Conservation (phyloP, 2,888 invertebrate genomes). For the Actias luna region DNA sequence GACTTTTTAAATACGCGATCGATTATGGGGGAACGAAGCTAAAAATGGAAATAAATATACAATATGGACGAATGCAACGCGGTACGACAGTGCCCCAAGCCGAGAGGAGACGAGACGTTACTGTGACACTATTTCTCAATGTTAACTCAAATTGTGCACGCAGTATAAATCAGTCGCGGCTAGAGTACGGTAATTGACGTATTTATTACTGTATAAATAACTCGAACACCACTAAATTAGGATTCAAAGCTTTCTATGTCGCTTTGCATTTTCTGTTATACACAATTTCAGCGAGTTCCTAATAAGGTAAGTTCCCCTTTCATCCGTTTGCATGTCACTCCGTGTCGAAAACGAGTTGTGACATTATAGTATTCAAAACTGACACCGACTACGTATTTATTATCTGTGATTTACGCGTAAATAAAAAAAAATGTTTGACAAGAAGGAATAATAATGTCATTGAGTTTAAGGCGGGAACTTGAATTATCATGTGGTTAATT, state of each 20-base stretch:
- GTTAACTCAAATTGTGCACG: slow-evolving; percentile 19
- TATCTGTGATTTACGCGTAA: background rate
- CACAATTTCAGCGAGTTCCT: slow-evolving; percentile 4
- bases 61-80: slow-evolving; percentile 4
- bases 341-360: background rate
- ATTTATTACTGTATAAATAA: slow-evolving; percentile 65
- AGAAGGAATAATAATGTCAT: background rate
- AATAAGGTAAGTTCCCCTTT: slow-evolving; percentile 9
- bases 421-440: background rate
- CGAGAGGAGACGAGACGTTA: no score
- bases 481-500: background rate
- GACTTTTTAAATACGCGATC: background rate
- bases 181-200: slow-evolving; percentile 61
- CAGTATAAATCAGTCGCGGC: slow-evolving; percentile 50
- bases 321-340: no score
- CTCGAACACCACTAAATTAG: slow-evolving; percentile 55
- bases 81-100: slow-evolving; percentile 11
- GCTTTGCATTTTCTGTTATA: slow-evolving; percentile 36
- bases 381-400: background rate
- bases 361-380: background rate
- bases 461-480: background rate
- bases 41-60: slow-evolving; percentile 12
- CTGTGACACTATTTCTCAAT: slow-evolving; percentile 26
- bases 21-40: background rate
- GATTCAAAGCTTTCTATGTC: slow-evolving; percentile 54